Evolutionary conservation across 2,797 vertebrate genomes (phyloP).

Genomic region (Glossophaga mutica): DNA sequence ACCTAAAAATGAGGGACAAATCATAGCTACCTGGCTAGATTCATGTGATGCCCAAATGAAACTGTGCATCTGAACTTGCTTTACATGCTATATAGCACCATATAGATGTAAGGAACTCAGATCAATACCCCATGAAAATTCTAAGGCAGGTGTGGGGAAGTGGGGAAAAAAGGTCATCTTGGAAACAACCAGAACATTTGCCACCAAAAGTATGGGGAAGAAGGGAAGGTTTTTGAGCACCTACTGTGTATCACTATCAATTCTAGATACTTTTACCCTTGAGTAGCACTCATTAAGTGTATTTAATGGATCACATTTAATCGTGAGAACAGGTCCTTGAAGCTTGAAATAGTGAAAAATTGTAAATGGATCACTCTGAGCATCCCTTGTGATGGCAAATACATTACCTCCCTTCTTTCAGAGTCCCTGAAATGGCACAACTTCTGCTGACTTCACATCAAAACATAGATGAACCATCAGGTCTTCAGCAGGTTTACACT

Average conservation of each 20-base stretch:
- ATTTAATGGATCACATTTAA: not conserved
- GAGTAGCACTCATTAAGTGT: not conserved
- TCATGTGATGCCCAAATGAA: not conserved
- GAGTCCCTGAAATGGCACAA: not conserved
- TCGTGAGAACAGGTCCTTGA: not conserved
- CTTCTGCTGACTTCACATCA: not conserved
- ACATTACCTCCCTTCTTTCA: not conserved
- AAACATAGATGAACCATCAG: not conserved
- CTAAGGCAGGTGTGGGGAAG: not conserved
- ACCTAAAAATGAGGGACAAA: not conserved
- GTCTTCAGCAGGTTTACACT: not conserved
- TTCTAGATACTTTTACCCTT: not conserved
- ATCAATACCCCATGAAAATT: not conserved
- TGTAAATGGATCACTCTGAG: not conserved
- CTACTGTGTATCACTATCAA: not conserved
- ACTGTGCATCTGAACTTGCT: not conserved
- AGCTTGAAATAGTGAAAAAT: conserved; percentile 14
- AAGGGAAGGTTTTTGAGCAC: not conserved
- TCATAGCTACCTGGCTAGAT: not conserved
- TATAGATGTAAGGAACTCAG: not conserved
- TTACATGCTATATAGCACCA: not conserved
- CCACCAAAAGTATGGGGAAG: not conserved
- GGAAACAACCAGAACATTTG: not conserved
- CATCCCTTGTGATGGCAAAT: not conserved
- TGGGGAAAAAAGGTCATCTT: not conserved